These are phyloP conservation scores for Eustalomyia histrio DNA, from an alignment of 2,888 invertebrate genomes.

Conservation along the genomic window DNA sequence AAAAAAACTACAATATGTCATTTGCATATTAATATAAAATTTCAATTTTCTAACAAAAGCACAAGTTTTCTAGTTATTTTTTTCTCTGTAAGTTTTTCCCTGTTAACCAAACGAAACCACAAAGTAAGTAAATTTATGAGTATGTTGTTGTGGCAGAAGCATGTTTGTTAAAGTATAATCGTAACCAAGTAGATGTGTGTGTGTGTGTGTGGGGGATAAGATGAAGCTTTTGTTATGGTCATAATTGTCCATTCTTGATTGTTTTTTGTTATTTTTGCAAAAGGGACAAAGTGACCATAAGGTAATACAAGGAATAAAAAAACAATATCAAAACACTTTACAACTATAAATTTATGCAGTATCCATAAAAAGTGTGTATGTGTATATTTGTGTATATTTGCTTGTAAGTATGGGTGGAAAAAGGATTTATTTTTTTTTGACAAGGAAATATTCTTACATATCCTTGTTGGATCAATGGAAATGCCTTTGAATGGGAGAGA, in stretches of 20 bases:
- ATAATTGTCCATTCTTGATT: constrained; percentile 53
- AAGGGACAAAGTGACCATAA: constrained; percentile 38
- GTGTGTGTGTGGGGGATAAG: constrained; percentile 6
- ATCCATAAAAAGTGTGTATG: constrained; percentile 3
- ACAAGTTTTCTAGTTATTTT: constrained; percentile 23
- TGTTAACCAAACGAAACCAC: constrained; percentile 45
- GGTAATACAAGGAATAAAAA: constrained; percentile 33
- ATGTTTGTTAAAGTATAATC: too few relatives aligned
- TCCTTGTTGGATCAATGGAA: background rate
- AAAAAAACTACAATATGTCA: constrained; percentile 49
- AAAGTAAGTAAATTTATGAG: constrained; percentile 47
- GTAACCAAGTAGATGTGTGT: background rate
- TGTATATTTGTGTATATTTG: constrained; percentile 10
- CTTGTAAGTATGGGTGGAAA: background rate
- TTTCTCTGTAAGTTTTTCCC: constrained; percentile 34
- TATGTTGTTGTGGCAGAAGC: constrained; percentile 20
- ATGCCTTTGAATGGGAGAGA: too few relatives aligned
- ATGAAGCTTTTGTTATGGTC: constrained; percentile 50
- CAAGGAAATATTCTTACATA: background rate
- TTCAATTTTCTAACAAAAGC: constrained; percentile 55
- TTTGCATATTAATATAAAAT: constrained; percentile 60
- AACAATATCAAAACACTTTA: constrained; percentile 30
- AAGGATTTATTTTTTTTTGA: background rate
- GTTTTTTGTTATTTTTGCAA: constrained; percentile 9
- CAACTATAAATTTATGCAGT: constrained; percentile 34